Percentiles rank a stretch among this genome's conserved stretches.
These are phyloP conservation scores for Oncorhynchus mykiss DNA, from an alignment of 2,113 vertebrate genomes.

Conservation along the genomic window DNA sequence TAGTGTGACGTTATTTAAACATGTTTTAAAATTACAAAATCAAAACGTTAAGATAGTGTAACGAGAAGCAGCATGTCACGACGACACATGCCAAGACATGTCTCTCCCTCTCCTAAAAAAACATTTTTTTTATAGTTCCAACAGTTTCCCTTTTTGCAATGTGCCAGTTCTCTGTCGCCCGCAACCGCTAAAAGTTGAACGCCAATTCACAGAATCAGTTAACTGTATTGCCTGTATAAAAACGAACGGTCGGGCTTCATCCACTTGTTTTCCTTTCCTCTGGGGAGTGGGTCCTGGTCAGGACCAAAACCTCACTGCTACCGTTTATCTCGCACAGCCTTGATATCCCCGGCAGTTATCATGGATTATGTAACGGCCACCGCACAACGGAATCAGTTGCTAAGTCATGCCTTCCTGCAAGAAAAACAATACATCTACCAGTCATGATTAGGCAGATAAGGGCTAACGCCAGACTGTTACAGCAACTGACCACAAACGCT, in stretches of 20 bases:
- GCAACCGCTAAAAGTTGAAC: background rate
- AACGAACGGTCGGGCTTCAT: background rate
- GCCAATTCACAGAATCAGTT: background rate
- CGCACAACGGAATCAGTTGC: no score
- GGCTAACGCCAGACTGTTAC: constrained; percentile 30
- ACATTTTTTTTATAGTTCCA: background rate
- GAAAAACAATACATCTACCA: constrained; percentile 1
- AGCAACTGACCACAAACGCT: constrained; percentile 16
- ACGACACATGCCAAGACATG: background rate
- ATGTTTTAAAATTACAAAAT: background rate
- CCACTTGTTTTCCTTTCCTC: background rate
- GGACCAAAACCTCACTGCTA: background rate
- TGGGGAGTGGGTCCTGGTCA: background rate
- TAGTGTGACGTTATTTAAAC: no score
- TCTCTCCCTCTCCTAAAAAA: background rate
- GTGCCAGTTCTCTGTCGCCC: background rate
- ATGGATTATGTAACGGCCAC: no score
- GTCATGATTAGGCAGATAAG: background rate
- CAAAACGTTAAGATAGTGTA: background rate
- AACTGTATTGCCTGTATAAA: background rate
- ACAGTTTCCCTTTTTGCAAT: background rate
- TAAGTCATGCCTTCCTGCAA: no score
- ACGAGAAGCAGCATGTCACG: background rate
- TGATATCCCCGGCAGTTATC: no score
- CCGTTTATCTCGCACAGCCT: background rate